Base-by-base conservation (phyloP, 1,140 invertebrate genomes). In the Sycophaga agraensis region DNA sequence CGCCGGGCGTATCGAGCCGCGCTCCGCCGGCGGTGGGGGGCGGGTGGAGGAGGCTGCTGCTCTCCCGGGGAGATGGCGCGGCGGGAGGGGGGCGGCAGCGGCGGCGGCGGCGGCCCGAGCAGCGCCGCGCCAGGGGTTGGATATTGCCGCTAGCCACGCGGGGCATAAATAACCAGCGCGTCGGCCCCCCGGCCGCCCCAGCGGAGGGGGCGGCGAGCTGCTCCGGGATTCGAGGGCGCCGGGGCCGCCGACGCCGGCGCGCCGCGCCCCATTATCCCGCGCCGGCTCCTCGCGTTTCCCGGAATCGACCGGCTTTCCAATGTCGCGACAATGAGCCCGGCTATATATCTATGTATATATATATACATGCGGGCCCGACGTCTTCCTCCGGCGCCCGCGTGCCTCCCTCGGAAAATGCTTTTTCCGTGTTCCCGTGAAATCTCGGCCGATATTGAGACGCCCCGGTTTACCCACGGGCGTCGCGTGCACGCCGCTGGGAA, bases 141-240 rank as follows among this genome's bases (percentile, higher is more conserved):
- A 56, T 60, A 50, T 42, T 16, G 40, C 42, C 57, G 28, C n/a
- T 6, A 21, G 39, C 48, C 49, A 51, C 37, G 56, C 54, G 65
- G 60, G 19, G 61, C 61, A 66, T 66, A 66, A 66, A 66, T 66
- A 66, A 66, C 61, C 50, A n/a, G 37, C 22, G 31, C 60, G 60
- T 64, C 54, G 57, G 19, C 53, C 56, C 58, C 58, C 56, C 49
- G 54, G 14, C 26, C 8, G 28, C 16, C 12, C 16, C n/a, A n/a
- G n/a, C n/a, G n/a, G n/a, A n/a, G 45, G 56, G 51, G 56, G 56
- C 16, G 48, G 56, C 45, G 45, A 40, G 45, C 48, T 16, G n/a
- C 14, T 54, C 51, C 51, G 51, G 51, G 51, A 54, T 54, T 54
- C 39, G 50, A 53, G 50, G 16, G 49, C n/a, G 26, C 48, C 12